Conservation (phyloP, 2,113 vertebrate genomes). For the Tretioscincus oriximinensis region DNA sequence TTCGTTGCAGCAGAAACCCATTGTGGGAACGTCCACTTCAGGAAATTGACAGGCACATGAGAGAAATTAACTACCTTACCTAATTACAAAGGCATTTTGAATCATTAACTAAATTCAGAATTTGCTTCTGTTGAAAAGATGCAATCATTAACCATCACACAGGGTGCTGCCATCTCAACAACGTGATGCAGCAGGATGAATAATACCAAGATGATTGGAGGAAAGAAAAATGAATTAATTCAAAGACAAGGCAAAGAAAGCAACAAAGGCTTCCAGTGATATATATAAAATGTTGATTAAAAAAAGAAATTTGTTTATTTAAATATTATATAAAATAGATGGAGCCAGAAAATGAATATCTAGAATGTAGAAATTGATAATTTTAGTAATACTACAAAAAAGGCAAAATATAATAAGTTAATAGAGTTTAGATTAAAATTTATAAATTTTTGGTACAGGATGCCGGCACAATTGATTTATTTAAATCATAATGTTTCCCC, state of each 20-base stretch:
- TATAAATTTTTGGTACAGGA: no score
- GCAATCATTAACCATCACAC: slow-evolving; percentile 49
- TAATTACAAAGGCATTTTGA: slow-evolving; percentile 50
- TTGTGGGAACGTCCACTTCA: slow-evolving; percentile 1
- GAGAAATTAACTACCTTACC: slow-evolving; percentile 17
- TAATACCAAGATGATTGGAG: slow-evolving; percentile 30
- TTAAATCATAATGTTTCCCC: no score
- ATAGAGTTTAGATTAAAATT: no score
- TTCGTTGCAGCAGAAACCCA: slow-evolving; percentile 31
- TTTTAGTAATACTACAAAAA: no score
- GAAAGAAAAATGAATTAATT: slow-evolving; percentile 5
- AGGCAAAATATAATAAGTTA: no score
- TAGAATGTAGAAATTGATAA: no score
- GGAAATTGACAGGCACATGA: slow-evolving; percentile 3
- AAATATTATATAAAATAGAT: no score
- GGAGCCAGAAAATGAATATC: no score
- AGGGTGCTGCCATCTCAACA: not conserved
- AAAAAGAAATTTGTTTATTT: no score
- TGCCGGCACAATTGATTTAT: no score
- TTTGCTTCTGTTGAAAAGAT: slow-evolving; percentile 28
- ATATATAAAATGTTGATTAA: no score
- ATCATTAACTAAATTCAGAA: slow-evolving; percentile 45
- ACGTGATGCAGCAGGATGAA: slow-evolving; percentile 46
- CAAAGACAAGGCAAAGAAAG: slow-evolving; percentile 30
- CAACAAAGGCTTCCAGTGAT: no score